These are phyloP conservation scores for Sanderia malayensis DNA, from an alignment of 30 jellyfish, hydroid and myxozoan species.

Conservation along the genomic window DNA sequence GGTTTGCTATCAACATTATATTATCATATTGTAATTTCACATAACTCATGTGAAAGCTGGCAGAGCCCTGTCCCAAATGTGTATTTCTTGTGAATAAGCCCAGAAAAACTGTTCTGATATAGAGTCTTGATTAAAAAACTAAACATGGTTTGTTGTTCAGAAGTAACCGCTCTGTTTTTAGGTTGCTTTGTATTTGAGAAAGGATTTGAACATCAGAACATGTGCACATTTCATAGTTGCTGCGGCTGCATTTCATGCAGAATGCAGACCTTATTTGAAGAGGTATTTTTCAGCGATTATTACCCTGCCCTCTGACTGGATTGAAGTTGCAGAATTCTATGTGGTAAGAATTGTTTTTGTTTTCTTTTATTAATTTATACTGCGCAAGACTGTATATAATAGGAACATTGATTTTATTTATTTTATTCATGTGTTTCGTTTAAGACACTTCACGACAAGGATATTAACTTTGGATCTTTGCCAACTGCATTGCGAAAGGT, in stretches of 20 bases:
- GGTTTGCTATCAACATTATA: conserved; percentile 29
- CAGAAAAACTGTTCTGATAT: background rate
- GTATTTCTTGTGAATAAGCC: background rate
- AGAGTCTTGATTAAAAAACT: background rate
- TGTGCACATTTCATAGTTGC: conserved; percentile 70
- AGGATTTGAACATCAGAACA: conserved; percentile 68
- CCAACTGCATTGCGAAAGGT: conserved; percentile 92
- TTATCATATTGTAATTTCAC: background rate
- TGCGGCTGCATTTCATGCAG: conserved; percentile 62
- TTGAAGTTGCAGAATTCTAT: conserved; percentile 84
- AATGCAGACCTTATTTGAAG: conserved; percentile 71
- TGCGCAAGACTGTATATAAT: background rate
- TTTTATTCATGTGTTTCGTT: conserved; percentile 6
- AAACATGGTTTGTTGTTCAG: background rate
- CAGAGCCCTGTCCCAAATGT: background rate
- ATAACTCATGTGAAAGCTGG: background rate
- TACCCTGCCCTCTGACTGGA: conserved; percentile 90
- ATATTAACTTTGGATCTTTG: conserved; percentile 73
- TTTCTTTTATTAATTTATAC: too few species aligned
- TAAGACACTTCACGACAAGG: conserved; percentile 64
- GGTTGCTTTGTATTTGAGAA: conserved; percentile 76
- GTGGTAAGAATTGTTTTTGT: conserved; percentile 37
- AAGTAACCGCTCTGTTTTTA: background rate
- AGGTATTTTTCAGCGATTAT: conserved; percentile 54
- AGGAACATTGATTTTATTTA: background rate